Evolutionary conservation across 2,113 vertebrate species (phyloP).

Genomic region (Clarias gariepinus): DNA sequence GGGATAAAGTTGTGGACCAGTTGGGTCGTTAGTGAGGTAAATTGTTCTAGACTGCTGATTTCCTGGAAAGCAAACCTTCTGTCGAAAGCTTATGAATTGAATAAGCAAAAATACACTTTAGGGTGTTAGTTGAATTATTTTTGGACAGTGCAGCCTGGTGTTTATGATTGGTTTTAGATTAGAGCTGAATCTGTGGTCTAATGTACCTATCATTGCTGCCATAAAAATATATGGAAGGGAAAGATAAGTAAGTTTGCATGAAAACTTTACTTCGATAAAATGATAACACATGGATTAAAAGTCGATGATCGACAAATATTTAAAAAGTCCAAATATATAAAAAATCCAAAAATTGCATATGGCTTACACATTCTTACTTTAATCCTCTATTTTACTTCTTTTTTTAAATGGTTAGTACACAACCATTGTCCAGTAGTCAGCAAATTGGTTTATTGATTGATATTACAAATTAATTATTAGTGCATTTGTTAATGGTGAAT

Average conservation of each 20-base stretch:
- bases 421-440: not conserved
- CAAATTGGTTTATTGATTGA: not conserved
- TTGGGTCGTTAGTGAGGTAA: not conserved
- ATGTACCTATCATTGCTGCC: not conserved
- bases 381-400: not conserved
- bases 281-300: not conserved
- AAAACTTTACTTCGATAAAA: not conserved
- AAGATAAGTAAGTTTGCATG: not conserved
- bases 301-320: not conserved
- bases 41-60: not conserved
- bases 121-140: not conserved
- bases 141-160: not conserved
- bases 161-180: not conserved
- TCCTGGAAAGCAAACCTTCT: not conserved
- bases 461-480: not conserved
- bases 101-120: not conserved
- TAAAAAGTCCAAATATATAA: not conserved
- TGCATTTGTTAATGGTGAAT: not conserved
- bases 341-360: not conserved
- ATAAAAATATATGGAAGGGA: not conserved
- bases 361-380: not conserved
- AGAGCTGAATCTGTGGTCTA: not conserved
- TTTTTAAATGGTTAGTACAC: not conserved
- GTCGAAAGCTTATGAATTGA: not conserved
- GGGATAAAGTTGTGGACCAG: not conserved